Evolutionary conservation across 2,113 vertebrate genomes (phyloP).

Genomic region (Bolborhynchus lineola): DNA sequence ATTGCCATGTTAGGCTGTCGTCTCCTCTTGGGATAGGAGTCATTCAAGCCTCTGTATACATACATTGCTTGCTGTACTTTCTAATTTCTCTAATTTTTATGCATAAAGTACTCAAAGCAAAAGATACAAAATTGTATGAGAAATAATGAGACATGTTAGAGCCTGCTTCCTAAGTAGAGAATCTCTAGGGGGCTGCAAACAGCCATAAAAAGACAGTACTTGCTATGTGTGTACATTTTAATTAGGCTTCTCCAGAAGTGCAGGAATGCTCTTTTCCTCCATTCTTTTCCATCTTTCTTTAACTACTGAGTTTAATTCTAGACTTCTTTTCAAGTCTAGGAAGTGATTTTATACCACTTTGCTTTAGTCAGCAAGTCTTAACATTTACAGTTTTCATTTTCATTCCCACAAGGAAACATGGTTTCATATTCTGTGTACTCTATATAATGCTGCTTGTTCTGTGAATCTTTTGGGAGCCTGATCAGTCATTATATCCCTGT

Average conservation of each 20-base stretch:
- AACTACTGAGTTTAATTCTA: background rate
- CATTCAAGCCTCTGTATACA: background rate
- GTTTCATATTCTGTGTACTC: background rate
- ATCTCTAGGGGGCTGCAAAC: background rate
- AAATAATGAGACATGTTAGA: background rate
- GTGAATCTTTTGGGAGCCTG: background rate
- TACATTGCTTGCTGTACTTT: background rate
- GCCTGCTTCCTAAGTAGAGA: background rate
- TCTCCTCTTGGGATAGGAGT: background rate
- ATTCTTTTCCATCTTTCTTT: background rate
- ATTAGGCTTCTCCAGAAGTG: background rate
- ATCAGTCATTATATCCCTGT: background rate
- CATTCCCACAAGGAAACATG: accelerated
- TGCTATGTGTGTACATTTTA: background rate
- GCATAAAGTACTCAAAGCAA: background rate
- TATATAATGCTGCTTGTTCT: background rate
- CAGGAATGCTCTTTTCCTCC: background rate
- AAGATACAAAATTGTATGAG: background rate
- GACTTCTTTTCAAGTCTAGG: background rate
- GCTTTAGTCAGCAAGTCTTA: background rate
- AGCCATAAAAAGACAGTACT: background rate
- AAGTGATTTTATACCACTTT: background rate
- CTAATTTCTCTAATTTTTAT: background rate
- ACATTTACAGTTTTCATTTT: background rate
- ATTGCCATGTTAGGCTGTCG: background rate